Evolutionary conservation across 2,888 invertebrate species (phyloP), one percentile per base, ranked within the genome.

Genomic region (Siphlonurus alternatus): DNA sequence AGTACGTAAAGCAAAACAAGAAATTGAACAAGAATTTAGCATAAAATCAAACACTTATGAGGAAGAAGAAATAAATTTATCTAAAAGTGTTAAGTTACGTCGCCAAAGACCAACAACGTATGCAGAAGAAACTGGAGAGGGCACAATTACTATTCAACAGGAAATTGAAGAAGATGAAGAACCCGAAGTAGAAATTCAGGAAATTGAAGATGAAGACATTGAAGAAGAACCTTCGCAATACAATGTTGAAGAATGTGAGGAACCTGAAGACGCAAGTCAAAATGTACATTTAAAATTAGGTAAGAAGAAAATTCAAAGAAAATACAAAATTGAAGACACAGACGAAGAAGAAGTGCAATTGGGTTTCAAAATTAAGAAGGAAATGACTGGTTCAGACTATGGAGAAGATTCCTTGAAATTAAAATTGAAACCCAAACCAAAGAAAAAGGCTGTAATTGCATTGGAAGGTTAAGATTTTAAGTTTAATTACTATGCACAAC

Each of bases 21-120:
- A 90, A 70, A 88, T 92, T 18, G 91, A 92, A 72, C 92, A 92
- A 77, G 92, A 92, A 76, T 92, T 92, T 73, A 90, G 87, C 75
- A 90, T 92, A 68, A 87, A 88, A 15, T 76, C 91, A 66, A 88
- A 91, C 75, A 87, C 88, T 0, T 91, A 91, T 73, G 89, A 89
- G 53, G 91, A 90, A 76, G 91, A 91, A 78, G 89, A 91, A 76
- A 87, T 91, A 18, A 51, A 64, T 53, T 53, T 64, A 69, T 88
- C 89, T 7, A 87, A 91, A 86, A 85, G 88, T 2, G 88, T 89
- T 65, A 90, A 88, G 75, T 85, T 91, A 0, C 88, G 87, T 75
- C 71, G 91, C 5, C 89, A 87, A 73, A 88, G 83, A 68, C 85
- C 85, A 63, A 82, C 83, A 65, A 88, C 88, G 1, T 89, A 85